Conservation (phyloP, 2,113 vertebrate genomes). For the Pteropus alecto region DNA sequence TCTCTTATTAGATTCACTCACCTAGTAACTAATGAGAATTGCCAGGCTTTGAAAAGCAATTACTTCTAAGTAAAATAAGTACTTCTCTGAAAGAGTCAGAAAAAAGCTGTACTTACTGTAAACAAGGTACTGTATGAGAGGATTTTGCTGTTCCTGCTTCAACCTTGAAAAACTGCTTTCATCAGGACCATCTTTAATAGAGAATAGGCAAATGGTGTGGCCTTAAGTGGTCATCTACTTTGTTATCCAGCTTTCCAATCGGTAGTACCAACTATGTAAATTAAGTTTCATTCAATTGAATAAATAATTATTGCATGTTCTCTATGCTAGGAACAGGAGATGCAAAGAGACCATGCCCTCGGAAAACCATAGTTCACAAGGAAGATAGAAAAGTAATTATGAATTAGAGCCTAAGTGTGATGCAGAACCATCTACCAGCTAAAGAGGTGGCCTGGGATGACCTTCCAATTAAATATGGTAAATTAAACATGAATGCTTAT, state of each 20-base stretch:
- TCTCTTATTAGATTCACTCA: constrained; percentile 62
- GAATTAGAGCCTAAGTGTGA: too few relatives aligned
- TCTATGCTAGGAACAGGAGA: not conserved
- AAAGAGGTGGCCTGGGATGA: not conserved
- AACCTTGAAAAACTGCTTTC: not conserved
- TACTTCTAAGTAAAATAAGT: constrained; percentile 62
- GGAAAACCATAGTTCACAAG: not conserved
- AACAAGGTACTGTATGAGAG: not conserved
- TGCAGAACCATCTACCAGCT: accelerated
- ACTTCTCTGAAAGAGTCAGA: constrained; percentile 31
- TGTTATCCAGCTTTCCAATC: not conserved
- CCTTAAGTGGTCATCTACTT: not conserved
- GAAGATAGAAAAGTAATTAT: too few relatives aligned
- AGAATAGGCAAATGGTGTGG: not conserved
- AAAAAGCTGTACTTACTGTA: not conserved
- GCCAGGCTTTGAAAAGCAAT: constrained; percentile 63
- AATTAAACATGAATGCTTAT: not conserved
- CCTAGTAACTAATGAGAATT: constrained; percentile 58
- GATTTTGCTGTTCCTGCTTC: constrained; percentile 25
- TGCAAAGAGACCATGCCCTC: not conserved
- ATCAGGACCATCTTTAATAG: not conserved
- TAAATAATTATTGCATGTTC: not conserved
- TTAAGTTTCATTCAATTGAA: not conserved
- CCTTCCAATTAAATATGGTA: not conserved
- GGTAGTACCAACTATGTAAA: not conserved